phyloP scores from a whole-genome alignment of 2,888 invertebrate genomes.

The Phengaris arion region DNA sequence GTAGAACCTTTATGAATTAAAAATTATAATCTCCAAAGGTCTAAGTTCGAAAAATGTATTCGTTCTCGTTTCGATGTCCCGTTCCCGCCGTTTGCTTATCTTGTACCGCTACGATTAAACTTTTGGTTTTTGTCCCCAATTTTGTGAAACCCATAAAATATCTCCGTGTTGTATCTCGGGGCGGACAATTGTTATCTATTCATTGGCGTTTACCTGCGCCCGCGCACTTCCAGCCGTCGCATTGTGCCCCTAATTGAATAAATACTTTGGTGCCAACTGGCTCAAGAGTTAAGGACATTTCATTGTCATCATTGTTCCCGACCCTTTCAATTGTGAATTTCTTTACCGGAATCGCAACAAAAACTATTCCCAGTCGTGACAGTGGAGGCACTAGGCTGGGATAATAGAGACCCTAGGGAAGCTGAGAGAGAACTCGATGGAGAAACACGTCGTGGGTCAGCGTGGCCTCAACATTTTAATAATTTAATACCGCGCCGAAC shows the following conservation, averaged over 20 bases:
- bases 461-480: constrained; percentile 9
- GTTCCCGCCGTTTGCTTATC: constrained; percentile 1
- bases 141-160: constrained; percentile 54
- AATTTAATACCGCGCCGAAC: constrained; percentile 36
- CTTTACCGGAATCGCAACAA: neutral
- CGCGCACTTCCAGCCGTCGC: constrained; percentile 69
- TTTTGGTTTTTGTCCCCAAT: constrained; percentile 23
- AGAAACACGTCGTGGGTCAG: neutral
- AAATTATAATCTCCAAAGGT: neutral
- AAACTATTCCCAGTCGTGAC: neutral
- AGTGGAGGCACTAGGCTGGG: neutral
- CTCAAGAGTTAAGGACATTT: constrained; percentile 25
- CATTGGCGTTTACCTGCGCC: constrained; percentile 65
- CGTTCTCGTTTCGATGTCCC: neutral
- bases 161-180: constrained; percentile 72
- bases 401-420: neutral
- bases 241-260: constrained; percentile 77
- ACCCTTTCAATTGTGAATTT: neutral
- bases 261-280: constrained; percentile 52
- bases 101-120: constrained; percentile 17
- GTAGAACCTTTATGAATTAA: constrained; percentile 10
- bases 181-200: constrained; percentile 70
- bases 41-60: neutral
- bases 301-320: constrained; percentile 19
- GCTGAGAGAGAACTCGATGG: neutral